Percentiles rank a stretch among this genome's conserved stretches.
Conservation (phyloP, 1,140 invertebrate genomes). For the Galleria mellonella region DNA sequence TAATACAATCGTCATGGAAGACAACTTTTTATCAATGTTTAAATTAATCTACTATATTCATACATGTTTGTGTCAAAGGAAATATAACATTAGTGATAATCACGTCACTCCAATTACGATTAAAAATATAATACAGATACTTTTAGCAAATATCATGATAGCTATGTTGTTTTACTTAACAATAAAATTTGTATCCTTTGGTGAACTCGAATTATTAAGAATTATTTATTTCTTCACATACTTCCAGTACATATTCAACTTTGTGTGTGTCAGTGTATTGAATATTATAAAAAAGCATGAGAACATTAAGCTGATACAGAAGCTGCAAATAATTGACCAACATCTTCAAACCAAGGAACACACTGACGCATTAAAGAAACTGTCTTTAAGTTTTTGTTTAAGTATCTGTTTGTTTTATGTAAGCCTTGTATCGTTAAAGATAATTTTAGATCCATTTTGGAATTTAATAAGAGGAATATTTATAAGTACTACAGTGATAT, state of each 20-base stretch:
- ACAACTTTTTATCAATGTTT: constrained; percentile 10
- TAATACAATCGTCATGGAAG: constrained; percentile 1
- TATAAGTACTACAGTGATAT: constrained; percentile 9
- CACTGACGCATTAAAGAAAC: constrained; percentile 2
- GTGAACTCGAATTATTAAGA: constrained; percentile 2
- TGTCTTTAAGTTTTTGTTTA: neutral
- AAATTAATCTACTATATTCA: constrained; percentile 8
- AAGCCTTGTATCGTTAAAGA: constrained; percentile 2
- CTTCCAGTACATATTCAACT: constrained; percentile 8
- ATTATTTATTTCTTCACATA: constrained; percentile 8
- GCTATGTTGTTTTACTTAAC: constrained; percentile 1
- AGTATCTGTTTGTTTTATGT: constrained; percentile 4
- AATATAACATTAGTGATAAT: constrained; percentile 8
- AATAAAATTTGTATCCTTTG: constrained; percentile 1
- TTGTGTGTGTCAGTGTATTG: constrained; percentile 3
- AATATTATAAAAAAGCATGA: constrained; percentile 6
- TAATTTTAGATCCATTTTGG: constrained; percentile 8
- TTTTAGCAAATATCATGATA: neutral
- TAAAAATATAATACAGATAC: too few relatives aligned
- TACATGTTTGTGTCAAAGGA: constrained; percentile 8
- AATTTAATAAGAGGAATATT: constrained; percentile 9
- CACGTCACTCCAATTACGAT: neutral
- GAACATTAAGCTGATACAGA: constrained; percentile 8
- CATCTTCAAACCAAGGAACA: constrained; percentile 3
- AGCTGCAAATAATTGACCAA: constrained; percentile 8